phyloP scores from a whole-genome alignment of 2,888 invertebrate species.

The Lymantria monacha region DNA sequence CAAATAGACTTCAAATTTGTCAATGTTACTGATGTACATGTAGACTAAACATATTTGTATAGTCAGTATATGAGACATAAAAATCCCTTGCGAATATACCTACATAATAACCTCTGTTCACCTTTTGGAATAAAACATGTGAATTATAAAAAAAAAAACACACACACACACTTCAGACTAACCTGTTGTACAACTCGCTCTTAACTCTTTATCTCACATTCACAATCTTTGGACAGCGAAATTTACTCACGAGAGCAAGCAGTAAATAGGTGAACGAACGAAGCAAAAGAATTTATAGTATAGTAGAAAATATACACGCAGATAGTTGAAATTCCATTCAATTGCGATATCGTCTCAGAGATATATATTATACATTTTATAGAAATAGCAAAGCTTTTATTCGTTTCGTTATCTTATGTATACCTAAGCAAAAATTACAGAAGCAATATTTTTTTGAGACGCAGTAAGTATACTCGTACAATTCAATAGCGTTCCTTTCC shows the following conservation, averaged over 20 bases:
- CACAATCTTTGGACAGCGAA: conserved; percentile 2
- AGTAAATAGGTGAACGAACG: conserved; percentile 21
- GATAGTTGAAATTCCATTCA: conserved; percentile 16
- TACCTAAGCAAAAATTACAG: not conserved
- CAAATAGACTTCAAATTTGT: no score
- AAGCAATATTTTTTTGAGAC: no score
- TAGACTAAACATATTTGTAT: no score
- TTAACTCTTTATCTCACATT: conserved; percentile 1
- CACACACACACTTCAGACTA: not conserved
- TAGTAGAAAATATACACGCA: conserved; percentile 11
- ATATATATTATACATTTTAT: not conserved
- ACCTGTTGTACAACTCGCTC: not conserved
- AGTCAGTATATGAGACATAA: no score
- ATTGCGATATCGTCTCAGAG: conserved; percentile 5
- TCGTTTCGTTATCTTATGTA: not conserved
- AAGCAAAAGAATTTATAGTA: conserved; percentile 24
- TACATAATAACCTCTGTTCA: no score
- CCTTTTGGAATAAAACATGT: no score
- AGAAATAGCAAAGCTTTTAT: not conserved
- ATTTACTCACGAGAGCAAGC: conserved; percentile 1
- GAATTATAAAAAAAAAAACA: no score
- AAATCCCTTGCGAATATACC: no score
- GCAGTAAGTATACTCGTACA: no score
- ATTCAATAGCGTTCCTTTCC: no score
- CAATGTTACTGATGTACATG: no score